Evolutionary conservation across 2,888 invertebrate species (phyloP).

Genomic region (Epiperipatus broadwayi): DNA sequence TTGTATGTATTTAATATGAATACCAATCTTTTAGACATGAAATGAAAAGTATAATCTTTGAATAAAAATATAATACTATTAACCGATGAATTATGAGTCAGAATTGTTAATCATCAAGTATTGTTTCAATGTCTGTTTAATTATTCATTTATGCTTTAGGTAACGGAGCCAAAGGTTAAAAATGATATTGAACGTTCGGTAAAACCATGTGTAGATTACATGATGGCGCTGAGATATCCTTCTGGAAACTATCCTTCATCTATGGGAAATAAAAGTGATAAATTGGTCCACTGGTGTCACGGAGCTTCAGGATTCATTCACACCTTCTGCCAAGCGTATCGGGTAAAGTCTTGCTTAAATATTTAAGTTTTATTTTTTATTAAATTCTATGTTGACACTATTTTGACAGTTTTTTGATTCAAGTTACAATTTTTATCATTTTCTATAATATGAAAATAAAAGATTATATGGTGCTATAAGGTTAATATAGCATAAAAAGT

Average conservation of each 20-base stretch:
- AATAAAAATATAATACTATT: conserved; percentile 7
- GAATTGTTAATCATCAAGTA: not conserved
- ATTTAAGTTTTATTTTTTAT: conserved; percentile 5
- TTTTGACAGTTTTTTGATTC: not conserved
- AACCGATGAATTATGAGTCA: not conserved
- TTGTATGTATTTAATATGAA: too few species aligned
- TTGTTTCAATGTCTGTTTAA: conserved; percentile 6
- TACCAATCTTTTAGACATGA: too few species aligned
- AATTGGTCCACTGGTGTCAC: conserved; percentile 78
- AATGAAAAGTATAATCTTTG: not conserved
- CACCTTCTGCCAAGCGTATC: conserved; percentile 33
- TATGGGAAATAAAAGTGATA: conserved; percentile 44
- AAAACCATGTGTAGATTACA: conserved; percentile 28
- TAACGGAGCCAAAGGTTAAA: conserved; percentile 14
- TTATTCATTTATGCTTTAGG: conserved; percentile 13
- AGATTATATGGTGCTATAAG: not conserved
- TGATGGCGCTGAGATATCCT: conserved; percentile 27
- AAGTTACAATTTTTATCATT: too few species aligned
- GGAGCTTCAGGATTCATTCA: conserved; percentile 73
- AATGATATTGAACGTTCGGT: conserved; percentile 21
- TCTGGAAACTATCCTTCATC: conserved; percentile 47
- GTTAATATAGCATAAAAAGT: too few species aligned
- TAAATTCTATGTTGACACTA: conserved; percentile 4
- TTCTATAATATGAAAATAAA: too few species aligned
- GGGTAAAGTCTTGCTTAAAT: conserved; percentile 13